Evolutionary conservation across 2,888 invertebrate species (phyloP), one percentile per base, ranked within the genome.

Genomic region (Leptinotarsa rubiginosa): DNA sequence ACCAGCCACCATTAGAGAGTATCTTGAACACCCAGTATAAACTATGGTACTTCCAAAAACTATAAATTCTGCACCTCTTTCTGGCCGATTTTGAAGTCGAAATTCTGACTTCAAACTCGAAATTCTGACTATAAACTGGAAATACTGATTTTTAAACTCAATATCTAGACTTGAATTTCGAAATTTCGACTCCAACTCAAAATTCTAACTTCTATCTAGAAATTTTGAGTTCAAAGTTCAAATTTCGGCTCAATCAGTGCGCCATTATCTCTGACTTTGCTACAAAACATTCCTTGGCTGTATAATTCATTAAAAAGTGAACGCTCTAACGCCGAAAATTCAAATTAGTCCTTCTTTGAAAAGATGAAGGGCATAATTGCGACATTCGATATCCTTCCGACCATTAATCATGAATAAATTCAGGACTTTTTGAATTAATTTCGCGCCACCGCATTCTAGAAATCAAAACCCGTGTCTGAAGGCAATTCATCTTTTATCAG

Each of bases 371-470:
- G 62, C 68, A 52, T 71, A 78, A 79, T 78, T 79, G 75, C 65
- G 79, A 78, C 72, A 81, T 78, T 50, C 68, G 79, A 81, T 81
- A 73, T 73, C 70, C 78, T 76, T 66, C 41, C 52, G 72, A 69
- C 67, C 70, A 75, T 79, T 77, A 78, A 79, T 79, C 79, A 77
- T 20, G 54, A 69, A 75, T 71, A 68, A 64, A 77, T 74, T 62
- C 75, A 12, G 50, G 59, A 54, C 71, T 73, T 73, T 70, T 70
- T 73, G 75, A 67, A 74, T 77, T 73, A 81, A 81, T 81, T 81
- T 81, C 69, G 81, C 79, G 81, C 78, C 73, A 78, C 70, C 69
- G 74, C 78, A 81, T 81, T 80, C 79, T 77, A 56, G 77, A 75
- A 73, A 70, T 59, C 72, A 76, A 73, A 75, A 77, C 73, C 77